phyloP scores from a whole-genome alignment of 1,140 invertebrate genomes.

The Gryllus bimaculatus region DNA sequence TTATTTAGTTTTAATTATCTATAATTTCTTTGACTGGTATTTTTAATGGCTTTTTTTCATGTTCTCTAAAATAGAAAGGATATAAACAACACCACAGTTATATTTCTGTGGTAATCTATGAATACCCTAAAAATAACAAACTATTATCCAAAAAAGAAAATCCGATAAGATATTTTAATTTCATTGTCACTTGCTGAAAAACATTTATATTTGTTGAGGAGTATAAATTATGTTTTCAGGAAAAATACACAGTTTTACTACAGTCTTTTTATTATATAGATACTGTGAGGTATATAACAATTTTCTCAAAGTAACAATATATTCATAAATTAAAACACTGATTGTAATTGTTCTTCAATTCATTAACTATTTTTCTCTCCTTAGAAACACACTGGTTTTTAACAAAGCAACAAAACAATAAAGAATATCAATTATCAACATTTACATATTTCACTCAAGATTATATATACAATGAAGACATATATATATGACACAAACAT shows the following conservation, averaged over 20 bases:
- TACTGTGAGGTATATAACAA: constrained; percentile 1
- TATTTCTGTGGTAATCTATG: too few relatives aligned
- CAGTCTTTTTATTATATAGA: neutral
- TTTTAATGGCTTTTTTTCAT: too few relatives aligned
- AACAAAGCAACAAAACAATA: neutral
- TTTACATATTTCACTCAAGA: neutral
- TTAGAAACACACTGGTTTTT: neutral
- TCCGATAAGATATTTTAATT: too few relatives aligned
- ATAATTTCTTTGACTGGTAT: too few relatives aligned
- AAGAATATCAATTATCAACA: neutral
- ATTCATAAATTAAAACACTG: neutral
- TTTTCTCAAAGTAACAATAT: constrained; percentile 2
- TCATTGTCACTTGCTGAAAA: too few relatives aligned
- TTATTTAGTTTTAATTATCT: too few relatives aligned
- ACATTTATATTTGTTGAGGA: too few relatives aligned
- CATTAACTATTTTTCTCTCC: neutral
- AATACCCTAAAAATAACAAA: too few relatives aligned
- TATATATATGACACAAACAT: neutral
- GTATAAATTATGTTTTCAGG: too few relatives aligned
- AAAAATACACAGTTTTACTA: neutral
- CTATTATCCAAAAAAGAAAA: too few relatives aligned
- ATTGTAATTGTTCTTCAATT: neutral
- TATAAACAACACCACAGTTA: too few relatives aligned
- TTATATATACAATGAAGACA: neutral
- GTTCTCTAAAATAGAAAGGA: too few relatives aligned